Percentiles rank a stretch among this genome's conserved stretches.
phyloP scores from a whole-genome alignment of 1,140 invertebrate genomes.

The Apocrypta bakeri region DNA sequence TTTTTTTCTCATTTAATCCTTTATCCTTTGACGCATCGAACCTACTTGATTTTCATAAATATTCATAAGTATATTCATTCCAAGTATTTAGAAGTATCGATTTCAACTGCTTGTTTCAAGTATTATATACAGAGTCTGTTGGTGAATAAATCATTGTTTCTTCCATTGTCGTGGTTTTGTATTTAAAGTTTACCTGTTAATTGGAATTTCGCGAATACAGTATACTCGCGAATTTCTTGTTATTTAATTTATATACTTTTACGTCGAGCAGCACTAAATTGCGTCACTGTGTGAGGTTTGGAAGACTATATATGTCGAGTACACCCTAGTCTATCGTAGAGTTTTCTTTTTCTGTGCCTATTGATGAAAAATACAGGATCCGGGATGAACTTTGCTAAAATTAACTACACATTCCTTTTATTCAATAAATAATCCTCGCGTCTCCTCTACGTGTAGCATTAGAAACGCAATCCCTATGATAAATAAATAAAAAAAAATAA shows the following conservation, averaged over 20 bases:
- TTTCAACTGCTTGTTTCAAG: background rate
- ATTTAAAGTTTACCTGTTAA: background rate
- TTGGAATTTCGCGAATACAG: background rate
- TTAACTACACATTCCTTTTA: background rate
- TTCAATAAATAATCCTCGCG: background rate
- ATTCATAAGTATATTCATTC: background rate
- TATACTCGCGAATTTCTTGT: background rate
- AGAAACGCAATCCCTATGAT: background rate
- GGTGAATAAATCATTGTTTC: background rate
- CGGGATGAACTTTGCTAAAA: background rate
- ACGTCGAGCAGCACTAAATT: background rate
- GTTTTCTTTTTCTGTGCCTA: background rate
- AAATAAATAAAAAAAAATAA: background rate
- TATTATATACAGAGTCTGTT: background rate
- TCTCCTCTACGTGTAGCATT: background rate
- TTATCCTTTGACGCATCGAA: no score
- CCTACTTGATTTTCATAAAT: background rate
- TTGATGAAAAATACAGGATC: background rate
- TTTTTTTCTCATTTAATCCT: background rate
- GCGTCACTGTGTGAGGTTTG: background rate
- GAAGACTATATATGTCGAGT: constrained; percentile 3
- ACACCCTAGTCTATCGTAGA: background rate
- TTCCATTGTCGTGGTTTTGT: no score
- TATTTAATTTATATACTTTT: background rate
- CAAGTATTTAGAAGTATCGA: constrained; percentile 6